Conservation (phyloP, 2,797 vertebrate species). For the Sebastes iracundus region DNA sequence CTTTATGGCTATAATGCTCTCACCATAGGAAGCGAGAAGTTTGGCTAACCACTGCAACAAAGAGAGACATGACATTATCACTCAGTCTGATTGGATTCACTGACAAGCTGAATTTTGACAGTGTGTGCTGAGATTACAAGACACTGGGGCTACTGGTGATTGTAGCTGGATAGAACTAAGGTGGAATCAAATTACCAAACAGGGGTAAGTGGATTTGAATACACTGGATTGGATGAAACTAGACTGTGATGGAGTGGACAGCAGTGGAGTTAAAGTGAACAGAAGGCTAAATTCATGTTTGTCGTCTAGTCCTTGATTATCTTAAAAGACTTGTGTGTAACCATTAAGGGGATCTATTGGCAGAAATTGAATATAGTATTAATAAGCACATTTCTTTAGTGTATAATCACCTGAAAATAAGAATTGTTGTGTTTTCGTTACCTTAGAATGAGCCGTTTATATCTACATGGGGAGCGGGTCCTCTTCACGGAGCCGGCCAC, state of each 20-base stretch:
- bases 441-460: not conserved
- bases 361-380: not conserved
- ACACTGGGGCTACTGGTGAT: not conserved
- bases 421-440: not conserved
- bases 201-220: not conserved
- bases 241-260: not conserved
- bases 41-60: slow-evolving; percentile 45
- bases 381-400: not conserved
- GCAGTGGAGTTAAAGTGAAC: not conserved
- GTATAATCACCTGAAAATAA: not conserved
- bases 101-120: slow-evolving; percentile 19
- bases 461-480: not conserved
- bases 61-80: slow-evolving; percentile 13
- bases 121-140: not conserved
- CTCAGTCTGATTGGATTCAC: slow-evolving; percentile 55
- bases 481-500: not conserved
- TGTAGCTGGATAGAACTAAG: not conserved
- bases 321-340: not conserved
- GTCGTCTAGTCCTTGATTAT: not conserved
- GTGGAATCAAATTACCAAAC: not conserved
- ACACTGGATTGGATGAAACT: not conserved
- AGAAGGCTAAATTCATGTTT: not conserved
- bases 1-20: slow-evolving; percentile 41
- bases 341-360: not conserved
- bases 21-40: slow-evolving; percentile 35